Evolutionary conservation across 2,888 invertebrate genomes (phyloP).

Genomic region (Dysmachus trigonus): DNA sequence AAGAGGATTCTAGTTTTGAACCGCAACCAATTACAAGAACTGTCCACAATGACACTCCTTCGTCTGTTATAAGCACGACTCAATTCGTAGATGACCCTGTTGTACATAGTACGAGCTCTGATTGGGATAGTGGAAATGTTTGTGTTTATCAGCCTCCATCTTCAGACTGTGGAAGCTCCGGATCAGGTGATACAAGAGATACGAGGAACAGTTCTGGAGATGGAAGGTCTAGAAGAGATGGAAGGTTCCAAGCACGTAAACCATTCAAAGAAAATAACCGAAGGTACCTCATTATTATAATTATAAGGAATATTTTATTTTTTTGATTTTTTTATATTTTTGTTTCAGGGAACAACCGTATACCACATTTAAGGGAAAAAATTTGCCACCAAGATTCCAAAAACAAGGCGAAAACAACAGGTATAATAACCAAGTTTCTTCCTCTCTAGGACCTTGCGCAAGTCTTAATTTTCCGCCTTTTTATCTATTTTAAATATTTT

Average conservation of each 20-base stretch:
- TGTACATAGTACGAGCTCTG: conserved; percentile 44
- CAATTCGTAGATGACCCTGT: neutral
- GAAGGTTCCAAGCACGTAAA: conserved; percentile 41
- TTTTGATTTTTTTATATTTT: neutral
- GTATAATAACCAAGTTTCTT: neutral
- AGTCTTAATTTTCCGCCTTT: no score
- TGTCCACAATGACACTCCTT: conserved; percentile 29
- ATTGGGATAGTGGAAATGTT: conserved; percentile 56
- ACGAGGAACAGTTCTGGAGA: conserved; percentile 53
- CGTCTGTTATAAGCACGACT: neutral
- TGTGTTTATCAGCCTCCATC: neutral
- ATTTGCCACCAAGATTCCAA: conserved; percentile 58
- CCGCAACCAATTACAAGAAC: conserved; percentile 50
- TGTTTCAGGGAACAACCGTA: conserved; percentile 27
- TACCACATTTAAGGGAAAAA: conserved; percentile 45
- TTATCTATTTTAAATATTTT: no score
- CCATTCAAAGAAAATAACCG: conserved; percentile 41
- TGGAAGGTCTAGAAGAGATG: conserved; percentile 49
- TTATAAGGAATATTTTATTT: neutral
- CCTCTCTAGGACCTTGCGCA: no score
- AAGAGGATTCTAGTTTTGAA: conserved; percentile 53
- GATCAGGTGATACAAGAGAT: conserved; percentile 58
- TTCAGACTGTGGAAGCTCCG: conserved; percentile 59
- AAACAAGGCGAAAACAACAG: conserved; percentile 51
- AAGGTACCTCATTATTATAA: neutral